Conservation (phyloP, 2,797 vertebrate species). For the Microhierax caerulescens region DNA sequence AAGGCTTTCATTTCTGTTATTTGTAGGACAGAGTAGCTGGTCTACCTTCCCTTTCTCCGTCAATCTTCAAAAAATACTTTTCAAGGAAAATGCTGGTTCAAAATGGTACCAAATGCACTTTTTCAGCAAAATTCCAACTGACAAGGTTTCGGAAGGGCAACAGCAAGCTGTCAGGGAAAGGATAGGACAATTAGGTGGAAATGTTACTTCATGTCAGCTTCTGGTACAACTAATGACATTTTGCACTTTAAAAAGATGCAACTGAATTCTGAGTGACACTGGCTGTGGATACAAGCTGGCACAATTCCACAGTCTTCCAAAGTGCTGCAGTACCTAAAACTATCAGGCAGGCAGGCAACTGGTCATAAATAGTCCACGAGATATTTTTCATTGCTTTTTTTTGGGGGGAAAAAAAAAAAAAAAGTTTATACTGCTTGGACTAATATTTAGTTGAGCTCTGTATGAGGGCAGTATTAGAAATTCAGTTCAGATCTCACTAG, state of each 20-base stretch:
- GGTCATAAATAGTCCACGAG: background rate
- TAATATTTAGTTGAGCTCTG: background rate
- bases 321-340: background rate
- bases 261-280: constrained; percentile 50
- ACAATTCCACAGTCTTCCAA: constrained; percentile 6
- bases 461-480: background rate
- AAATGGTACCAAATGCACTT: constrained; percentile 47
- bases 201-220: constrained; percentile 53
- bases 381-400: background rate
- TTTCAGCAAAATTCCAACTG: constrained; percentile 49
- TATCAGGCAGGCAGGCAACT: background rate
- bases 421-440: background rate
- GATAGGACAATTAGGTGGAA: constrained; percentile 60
- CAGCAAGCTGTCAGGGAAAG: constrained; percentile 56
- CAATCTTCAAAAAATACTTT: background rate
- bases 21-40: background rate
- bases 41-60: background rate
- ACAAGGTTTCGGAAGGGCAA: constrained; percentile 54
- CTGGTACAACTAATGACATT: constrained; percentile 63
- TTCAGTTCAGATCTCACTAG: background rate
- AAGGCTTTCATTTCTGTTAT: background rate
- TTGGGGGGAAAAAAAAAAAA: background rate
- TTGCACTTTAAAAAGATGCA: constrained; percentile 63
- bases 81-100: constrained; percentile 27
- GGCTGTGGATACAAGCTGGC: constrained; percentile 5